These are phyloP conservation scores for Pelodiscus sinensis DNA, from an alignment of 2,113 vertebrate species.

Conservation along the genomic window DNA sequence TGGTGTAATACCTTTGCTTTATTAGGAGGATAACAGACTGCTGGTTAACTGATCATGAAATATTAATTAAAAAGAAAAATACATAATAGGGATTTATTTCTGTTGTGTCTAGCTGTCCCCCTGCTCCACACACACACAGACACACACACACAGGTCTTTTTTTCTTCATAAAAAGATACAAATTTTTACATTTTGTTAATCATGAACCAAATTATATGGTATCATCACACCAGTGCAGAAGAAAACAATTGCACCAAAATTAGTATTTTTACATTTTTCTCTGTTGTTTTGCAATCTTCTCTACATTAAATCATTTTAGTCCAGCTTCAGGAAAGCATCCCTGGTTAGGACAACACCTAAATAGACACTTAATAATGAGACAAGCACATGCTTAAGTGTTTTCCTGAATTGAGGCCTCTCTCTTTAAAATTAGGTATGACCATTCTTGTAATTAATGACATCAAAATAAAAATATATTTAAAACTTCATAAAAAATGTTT, in stretches of 20 bases:
- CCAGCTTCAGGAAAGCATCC: neutral
- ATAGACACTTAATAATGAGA: neutral
- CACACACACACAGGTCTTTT: neutral
- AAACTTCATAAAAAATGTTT: slow-evolving; percentile 10
- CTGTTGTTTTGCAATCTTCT: neutral
- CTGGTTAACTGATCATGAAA: slow-evolving; percentile 79
- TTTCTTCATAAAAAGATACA: slow-evolving; percentile 18
- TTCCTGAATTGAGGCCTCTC: rapidly evolving
- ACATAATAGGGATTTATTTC: slow-evolving; percentile 60
- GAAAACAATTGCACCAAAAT: neutral
- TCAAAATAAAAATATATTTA: neutral
- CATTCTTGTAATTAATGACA: neutral
- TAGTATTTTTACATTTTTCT: neutral
- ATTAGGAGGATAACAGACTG: slow-evolving; percentile 75
- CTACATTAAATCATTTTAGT: neutral
- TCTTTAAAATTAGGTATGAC: neutral
- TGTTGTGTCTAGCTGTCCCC: slow-evolving; percentile 41
- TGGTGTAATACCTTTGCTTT: slow-evolving; percentile 70
- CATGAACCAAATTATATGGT: neutral
- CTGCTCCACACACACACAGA: neutral
- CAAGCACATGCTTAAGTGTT: neutral
- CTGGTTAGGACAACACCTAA: neutral
- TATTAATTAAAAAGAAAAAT: slow-evolving; percentile 81
- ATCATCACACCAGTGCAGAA: neutral
- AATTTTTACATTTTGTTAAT: neutral